phyloP scores from a whole-genome alignment of 2,797 vertebrate genomes.

The Tarsius wallacei region DNA sequence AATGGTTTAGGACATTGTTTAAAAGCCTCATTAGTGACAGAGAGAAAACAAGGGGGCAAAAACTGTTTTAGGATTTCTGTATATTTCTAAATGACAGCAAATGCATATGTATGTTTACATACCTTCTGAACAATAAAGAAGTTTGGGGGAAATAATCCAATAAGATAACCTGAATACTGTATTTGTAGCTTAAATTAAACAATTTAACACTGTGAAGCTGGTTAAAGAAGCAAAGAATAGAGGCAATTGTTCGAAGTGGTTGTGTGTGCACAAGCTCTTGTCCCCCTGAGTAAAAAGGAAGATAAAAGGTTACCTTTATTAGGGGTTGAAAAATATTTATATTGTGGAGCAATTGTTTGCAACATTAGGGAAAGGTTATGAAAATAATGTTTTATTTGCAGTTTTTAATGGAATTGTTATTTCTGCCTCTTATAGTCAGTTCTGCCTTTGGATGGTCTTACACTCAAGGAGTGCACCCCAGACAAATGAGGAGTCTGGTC shows the following conservation, averaged over 20 bases:
- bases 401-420: slow-evolving; percentile 2
- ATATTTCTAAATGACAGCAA: slow-evolving; percentile 36
- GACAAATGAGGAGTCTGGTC: slow-evolving; percentile 68
- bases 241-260: slow-evolving; percentile 88
- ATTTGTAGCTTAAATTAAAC: slow-evolving; percentile 86
- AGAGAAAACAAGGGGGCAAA: background rate
- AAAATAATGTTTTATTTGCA: slow-evolving; percentile 74
- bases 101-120: slow-evolving; percentile 23
- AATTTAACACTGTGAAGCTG: slow-evolving; percentile 87
- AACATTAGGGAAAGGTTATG: slow-evolving; percentile 84
- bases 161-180: slow-evolving; percentile 83
- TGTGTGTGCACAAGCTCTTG: slow-evolving; percentile 84
- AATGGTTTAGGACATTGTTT: background rate
- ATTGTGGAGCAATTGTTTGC: slow-evolving; percentile 80
- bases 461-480: background rate
- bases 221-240: slow-evolving; percentile 85
- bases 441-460: background rate
- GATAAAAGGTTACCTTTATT: slow-evolving; percentile 84
- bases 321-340: slow-evolving; percentile 83
- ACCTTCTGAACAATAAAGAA: slow-evolving; percentile 72
- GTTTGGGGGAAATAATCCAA: slow-evolving; percentile 84
- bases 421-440: slow-evolving; percentile 11
- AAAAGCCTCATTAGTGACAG: background rate
- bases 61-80: background rate
- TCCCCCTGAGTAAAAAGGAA: slow-evolving; percentile 86